Conservation (phyloP, 2,113 vertebrate genomes). For the Mesocricetus auratus region DNA sequence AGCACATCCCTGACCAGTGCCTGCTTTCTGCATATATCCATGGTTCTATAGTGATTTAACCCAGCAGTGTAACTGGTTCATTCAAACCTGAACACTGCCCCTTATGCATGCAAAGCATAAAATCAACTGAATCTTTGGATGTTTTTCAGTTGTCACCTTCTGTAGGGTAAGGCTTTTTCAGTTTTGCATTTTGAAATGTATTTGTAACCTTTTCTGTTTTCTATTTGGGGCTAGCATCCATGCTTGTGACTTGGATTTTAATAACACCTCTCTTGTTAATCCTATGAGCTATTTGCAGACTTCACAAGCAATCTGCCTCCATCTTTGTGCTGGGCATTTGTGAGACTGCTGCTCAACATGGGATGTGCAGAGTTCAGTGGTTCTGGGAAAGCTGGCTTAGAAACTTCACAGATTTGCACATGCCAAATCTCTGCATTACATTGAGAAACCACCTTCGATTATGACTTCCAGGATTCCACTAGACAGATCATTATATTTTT, state of each 20-base stretch:
- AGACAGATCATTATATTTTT: not conserved
- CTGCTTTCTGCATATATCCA: not conserved
- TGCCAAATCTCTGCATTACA: not conserved
- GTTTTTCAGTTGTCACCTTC: not conserved
- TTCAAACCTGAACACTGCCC: rapidly evolving
- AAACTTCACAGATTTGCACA: not conserved
- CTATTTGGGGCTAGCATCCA: not conserved
- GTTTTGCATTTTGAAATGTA: not conserved
- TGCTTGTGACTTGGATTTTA: not conserved
- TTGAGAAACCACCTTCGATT: not conserved
- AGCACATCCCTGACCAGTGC: rapidly evolving
- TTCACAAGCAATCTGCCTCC: not conserved
- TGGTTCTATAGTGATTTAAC: rapidly evolving
- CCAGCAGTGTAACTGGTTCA: rapidly evolving
- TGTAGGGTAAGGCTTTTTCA: not conserved
- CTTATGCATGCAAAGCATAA: not conserved
- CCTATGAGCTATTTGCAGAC: not conserved
- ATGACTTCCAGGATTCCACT: not conserved
- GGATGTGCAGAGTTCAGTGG: not conserved
- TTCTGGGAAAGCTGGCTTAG: rapidly evolving
- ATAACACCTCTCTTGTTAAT: not conserved
- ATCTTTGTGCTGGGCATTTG: not conserved
- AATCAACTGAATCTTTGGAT: not conserved
- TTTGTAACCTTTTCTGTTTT: not conserved
- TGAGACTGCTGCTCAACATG: not conserved